A percentile compares a stretch with the other conserved stretches of the same genome.
These are phyloP conservation scores for Cryptoprocta ferox DNA, from an alignment of 2,797 vertebrate genomes.

Conservation along the genomic window DNA sequence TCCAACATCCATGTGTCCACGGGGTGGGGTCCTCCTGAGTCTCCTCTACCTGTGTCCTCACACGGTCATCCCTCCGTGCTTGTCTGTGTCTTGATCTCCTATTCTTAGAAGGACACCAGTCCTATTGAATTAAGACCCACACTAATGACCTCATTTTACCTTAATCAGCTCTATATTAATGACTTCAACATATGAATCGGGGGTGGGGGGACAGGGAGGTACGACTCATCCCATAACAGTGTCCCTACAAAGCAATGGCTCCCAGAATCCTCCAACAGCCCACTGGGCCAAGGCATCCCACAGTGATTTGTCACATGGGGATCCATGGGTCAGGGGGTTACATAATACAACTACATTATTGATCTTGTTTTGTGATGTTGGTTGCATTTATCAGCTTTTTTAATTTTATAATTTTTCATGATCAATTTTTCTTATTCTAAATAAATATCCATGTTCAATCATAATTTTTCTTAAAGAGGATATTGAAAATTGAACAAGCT, in stretches of 20 bases:
- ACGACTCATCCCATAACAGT: neutral
- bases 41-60: neutral
- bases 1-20: rapidly evolving
- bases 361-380: neutral
- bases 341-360: rapidly evolving
- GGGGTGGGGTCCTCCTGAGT: too few species aligned
- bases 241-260: neutral
- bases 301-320: neutral
- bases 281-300: too few species aligned
- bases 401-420: neutral
- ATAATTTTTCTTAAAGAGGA: neutral
- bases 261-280: neutral
- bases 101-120: neutral
- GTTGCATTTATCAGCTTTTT: neutral
- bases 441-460: neutral
- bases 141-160: neutral
- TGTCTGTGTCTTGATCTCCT: neutral
- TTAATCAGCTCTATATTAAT: neutral
- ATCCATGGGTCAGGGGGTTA: neutral
- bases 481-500: neutral
- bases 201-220: too few species aligned
- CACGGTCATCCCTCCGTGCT: rapidly evolving
- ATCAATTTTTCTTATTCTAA: neutral
- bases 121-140: rapidly evolving
- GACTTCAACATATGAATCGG: neutral